These are phyloP conservation scores for Dynastes hyllus DNA, from an alignment of 2,888 invertebrate species.

Conservation along the genomic window DNA sequence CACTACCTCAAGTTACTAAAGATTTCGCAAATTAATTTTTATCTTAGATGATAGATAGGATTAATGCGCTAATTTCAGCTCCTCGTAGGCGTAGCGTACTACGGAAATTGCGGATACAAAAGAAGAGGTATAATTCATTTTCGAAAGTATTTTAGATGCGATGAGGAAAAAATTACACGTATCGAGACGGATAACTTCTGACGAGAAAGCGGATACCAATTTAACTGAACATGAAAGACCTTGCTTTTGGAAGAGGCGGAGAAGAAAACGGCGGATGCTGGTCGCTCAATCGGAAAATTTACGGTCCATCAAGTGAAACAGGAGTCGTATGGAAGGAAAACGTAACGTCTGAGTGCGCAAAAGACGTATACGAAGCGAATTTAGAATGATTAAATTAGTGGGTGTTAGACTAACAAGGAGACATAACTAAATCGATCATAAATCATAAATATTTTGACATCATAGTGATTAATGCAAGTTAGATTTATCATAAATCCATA, in stretches of 20 bases:
- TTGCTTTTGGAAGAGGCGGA: constrained; percentile 38
- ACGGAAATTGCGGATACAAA: constrained; percentile 37
- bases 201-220: constrained; percentile 44
- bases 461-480: too few species aligned
- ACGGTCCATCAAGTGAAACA: constrained; percentile 48
- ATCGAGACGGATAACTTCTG: constrained; percentile 24
- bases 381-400: constrained; percentile 11
- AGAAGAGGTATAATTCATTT: constrained; percentile 41
- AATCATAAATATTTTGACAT: too few species aligned
- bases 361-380: constrained; percentile 2
- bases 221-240: constrained; percentile 38
- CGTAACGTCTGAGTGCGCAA: constrained; percentile 33
- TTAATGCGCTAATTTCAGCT: constrained; percentile 20
- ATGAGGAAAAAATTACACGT: constrained; percentile 45
- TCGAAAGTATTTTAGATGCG: constrained; percentile 44
- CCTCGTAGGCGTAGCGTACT: constrained; percentile 20
- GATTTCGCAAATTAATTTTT: constrained; percentile 29
- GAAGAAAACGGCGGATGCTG: constrained; percentile 46
- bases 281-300: constrained; percentile 43
- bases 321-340: constrained; percentile 43
- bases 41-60: constrained; percentile 34
- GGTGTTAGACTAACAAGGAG: background rate
- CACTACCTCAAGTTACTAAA: background rate
- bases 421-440: too few species aligned
- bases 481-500: background rate